These are phyloP conservation scores for Coenobita brevimanus DNA, from an alignment of 1,140 invertebrate genomes.

Conservation along the genomic window DNA sequence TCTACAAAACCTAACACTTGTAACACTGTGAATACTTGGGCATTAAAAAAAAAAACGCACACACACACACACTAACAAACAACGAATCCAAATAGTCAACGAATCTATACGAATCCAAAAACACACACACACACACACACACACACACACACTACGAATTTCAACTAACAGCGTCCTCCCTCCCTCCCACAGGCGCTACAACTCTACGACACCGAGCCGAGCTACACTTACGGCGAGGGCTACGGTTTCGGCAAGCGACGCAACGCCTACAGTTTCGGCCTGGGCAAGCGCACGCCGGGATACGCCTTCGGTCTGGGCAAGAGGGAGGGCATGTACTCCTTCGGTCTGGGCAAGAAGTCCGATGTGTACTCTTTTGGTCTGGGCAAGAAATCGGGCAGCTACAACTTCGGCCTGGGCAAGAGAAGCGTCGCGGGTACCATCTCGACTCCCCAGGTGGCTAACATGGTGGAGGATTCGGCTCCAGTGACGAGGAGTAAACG, in stretches of 20 bases:
- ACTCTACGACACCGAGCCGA: neutral
- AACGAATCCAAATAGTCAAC: too few relatives aligned
- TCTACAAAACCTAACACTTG: too few relatives aligned
- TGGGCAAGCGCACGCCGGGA: conserved; percentile 27
- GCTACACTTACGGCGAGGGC: neutral
- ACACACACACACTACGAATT: too few relatives aligned
- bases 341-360: conserved; percentile 45
- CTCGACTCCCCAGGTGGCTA: neutral
- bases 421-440: conserved; percentile 37
- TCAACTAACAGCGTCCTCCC: too few relatives aligned
- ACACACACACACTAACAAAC: too few relatives aligned
- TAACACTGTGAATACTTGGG: too few relatives aligned
- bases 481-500: neutral
- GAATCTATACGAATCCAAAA: too few relatives aligned
- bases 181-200: too few relatives aligned
- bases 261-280: conserved; percentile 45
- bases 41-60: too few relatives aligned
- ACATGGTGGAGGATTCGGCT: neutral
- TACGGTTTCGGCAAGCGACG: neutral
- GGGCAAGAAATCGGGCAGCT: conserved; percentile 53
- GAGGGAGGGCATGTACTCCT: conserved; percentile 36
- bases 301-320: conserved; percentile 58
- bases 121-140: too few relatives aligned
- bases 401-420: conserved; percentile 62
- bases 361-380: conserved; percentile 40